phyloP scores from a whole-genome alignment of 2,888 invertebrate species.

The Lamellibrachia columna region DNA sequence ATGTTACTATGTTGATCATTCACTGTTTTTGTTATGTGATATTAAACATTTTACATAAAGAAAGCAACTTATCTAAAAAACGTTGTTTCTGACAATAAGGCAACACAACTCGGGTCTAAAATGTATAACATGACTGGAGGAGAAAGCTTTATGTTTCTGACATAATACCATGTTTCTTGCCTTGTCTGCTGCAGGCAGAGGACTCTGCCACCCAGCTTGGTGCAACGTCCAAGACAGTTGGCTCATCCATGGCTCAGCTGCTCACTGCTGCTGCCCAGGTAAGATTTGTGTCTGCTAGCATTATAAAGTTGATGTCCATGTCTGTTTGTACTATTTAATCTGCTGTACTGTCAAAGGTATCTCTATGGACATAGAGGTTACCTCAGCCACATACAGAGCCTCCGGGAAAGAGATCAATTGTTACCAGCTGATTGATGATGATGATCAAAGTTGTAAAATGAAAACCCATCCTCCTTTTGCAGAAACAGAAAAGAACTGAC shows the following conservation, averaged over 20 bases:
- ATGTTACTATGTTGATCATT: no score
- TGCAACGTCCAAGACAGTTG: slow-evolving; percentile 78
- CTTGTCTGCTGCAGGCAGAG: slow-evolving; percentile 28
- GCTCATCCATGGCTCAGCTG: slow-evolving; percentile 84
- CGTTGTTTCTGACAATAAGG: not conserved
- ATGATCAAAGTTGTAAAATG: no score
- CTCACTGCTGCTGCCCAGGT: slow-evolving; percentile 83
- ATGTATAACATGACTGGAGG: not conserved
- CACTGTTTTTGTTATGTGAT: no score
- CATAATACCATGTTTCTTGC: not conserved
- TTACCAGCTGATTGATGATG: no score
- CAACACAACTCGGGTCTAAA: not conserved
- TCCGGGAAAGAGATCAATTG: no score
- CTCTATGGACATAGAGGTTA: no score
- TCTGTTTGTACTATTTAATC: no score
- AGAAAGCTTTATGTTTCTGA: slow-evolving; percentile 18
- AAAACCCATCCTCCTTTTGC: no score
- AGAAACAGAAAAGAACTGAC: no score
- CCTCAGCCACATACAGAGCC: no score
- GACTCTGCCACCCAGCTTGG: slow-evolving; percentile 66
- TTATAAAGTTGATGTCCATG: not conserved
- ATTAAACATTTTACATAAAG: no score
- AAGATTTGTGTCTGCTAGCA: slow-evolving; percentile 18
- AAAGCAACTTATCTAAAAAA: not conserved
- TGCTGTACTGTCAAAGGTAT: no score